phyloP scores from a whole-genome alignment of 1,140 invertebrate genomes.

The Drosophila varians region DNA sequence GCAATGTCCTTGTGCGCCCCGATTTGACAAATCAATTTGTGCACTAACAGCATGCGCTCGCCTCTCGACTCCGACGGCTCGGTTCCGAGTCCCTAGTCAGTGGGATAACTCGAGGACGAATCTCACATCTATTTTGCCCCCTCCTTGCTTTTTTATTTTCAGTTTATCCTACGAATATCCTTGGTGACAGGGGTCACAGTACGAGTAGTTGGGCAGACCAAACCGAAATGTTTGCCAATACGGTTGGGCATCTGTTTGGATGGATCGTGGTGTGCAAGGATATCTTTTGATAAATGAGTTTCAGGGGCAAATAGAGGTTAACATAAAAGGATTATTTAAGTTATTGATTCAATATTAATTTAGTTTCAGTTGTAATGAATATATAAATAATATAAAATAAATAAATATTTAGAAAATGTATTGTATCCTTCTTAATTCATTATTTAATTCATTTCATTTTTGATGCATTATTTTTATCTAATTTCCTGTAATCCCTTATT shows the following conservation, averaged over 20 bases:
- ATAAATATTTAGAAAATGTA: not conserved
- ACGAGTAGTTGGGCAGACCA: slow-evolving; percentile 62
- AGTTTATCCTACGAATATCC: not conserved
- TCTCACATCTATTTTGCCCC: not conserved
- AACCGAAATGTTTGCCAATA: slow-evolving; percentile 77
- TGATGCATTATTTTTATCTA: not conserved
- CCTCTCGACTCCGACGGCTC: slow-evolving; percentile 6
- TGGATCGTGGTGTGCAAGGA: slow-evolving; percentile 29
- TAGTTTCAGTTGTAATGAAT: no score
- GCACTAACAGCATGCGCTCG: slow-evolving; percentile 72
- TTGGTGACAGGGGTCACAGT: slow-evolving; percentile 49
- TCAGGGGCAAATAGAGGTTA: not conserved
- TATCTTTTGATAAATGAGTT: slow-evolving; percentile 9
- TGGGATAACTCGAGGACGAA: slow-evolving; percentile 49
- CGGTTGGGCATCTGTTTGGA: slow-evolving; percentile 33
- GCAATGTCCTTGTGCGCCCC: slow-evolving; percentile 74
- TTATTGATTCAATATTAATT: no score
- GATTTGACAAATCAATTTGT: slow-evolving; percentile 79
- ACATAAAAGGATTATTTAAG: not conserved
- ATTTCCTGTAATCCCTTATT: slow-evolving; percentile 26
- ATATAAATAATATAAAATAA: not conserved
- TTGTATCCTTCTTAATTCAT: not conserved
- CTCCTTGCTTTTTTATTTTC: not conserved
- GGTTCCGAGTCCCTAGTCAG: slow-evolving; percentile 36
- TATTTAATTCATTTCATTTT: slow-evolving; percentile 30